Base-by-base conservation (phyloP, 2,888 invertebrate genomes). In the Aspidiotus destructor region DNA sequence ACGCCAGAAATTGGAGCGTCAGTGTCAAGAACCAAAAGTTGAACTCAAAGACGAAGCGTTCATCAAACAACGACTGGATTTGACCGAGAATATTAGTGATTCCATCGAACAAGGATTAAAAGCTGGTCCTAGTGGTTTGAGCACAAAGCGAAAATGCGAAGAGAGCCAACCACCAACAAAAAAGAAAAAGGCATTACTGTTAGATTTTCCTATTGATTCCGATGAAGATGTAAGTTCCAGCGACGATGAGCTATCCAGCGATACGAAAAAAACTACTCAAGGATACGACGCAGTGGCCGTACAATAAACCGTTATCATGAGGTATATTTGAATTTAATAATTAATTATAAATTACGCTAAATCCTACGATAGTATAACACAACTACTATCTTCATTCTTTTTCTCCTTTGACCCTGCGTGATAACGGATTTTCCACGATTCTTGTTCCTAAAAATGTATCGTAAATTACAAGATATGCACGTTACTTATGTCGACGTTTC, bases 101-200 rank as follows among this genome's bases (percentile, higher is more conserved):
- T 91, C 97, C 0, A 84, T 97, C 0, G 86, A 88, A 72, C 86
- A 88, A 76, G 95, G 92, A 0, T 83, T 89, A 74, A 83, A 86
- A 74, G 84, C 82, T 9, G 67, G 62, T 7, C 57, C 68, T 16
- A 68, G 61, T 55, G 60, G 65, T 53, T 17, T 41, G 41, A 28
- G 40, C 17, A 48, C 9, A 6, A 70, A 70, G 41, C 53, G 69
- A n/a, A 69, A 62, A 55, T n/a, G 41, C 11, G 69, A 69, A 44
- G 62, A 61, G n/a, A 28, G 10, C 2, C 13, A 28, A 40, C 58
- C 58, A 28, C 17, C 40, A 10, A 11, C 9, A 6, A 58, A 58
- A 6, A 58, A 58, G 6, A 17, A 28, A 3, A 48, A n/a, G 6
- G 48, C 11, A 48, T 13, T 48, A n/a, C 48, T 48, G 11, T n/a